phyloP scores from a whole-genome alignment of 2,797 vertebrate species.

The Naso thynnoides region DNA sequence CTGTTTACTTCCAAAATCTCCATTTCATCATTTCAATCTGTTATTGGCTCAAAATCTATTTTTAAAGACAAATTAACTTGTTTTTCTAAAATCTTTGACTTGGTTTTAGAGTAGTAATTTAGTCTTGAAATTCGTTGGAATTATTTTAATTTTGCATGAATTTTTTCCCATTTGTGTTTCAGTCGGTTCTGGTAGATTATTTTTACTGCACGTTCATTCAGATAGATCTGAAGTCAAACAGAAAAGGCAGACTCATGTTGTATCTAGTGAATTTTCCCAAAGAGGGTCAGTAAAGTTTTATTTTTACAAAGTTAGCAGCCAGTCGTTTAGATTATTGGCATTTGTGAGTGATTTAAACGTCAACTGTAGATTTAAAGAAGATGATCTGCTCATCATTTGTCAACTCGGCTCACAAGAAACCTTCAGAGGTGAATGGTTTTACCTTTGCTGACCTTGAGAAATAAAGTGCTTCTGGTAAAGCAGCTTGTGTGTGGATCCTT shows the following conservation, averaged over 20 bases:
- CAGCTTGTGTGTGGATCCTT: not conserved
- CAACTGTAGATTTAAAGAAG: not conserved
- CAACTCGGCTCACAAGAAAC: not conserved
- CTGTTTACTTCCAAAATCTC: not conserved
- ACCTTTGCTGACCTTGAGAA: slow-evolving; percentile 10
- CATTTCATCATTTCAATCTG: no score
- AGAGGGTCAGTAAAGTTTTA: no score
- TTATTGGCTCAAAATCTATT: no score
- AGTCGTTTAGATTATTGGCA: not conserved
- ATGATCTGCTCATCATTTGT: not conserved
- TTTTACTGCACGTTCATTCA: not conserved
- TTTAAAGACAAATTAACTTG: no score
- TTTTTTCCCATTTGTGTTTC: no score
- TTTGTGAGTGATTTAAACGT: not conserved
- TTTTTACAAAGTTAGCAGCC: not conserved
- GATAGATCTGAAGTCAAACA: not conserved
- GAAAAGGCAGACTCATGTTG: not conserved
- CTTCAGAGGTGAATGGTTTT: not conserved
- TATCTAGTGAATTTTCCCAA: no score
- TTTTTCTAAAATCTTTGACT: no score
- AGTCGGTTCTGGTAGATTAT: not conserved
- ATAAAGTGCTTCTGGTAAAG: not conserved
- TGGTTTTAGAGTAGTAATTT: no score
- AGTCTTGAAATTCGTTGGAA: no score
- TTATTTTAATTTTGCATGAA: no score